Evolutionary conservation across 2,888 invertebrate species (phyloP).

Genomic region (Schizotus pectinicornis): DNA sequence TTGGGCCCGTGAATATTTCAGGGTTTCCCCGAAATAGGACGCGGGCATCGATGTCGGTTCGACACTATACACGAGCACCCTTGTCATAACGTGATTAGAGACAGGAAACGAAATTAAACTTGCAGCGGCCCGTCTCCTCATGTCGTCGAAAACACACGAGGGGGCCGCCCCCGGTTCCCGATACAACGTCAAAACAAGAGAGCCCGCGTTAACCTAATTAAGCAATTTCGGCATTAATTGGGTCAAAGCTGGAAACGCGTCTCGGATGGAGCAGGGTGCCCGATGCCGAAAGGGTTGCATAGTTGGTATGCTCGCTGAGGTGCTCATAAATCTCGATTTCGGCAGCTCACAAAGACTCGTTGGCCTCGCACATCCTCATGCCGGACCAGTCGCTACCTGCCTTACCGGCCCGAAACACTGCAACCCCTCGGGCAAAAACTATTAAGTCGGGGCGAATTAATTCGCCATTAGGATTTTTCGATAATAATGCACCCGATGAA

Average conservation of each 20-base stretch:
- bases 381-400: slow-evolving; percentile 32
- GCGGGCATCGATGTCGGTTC: slow-evolving; percentile 18
- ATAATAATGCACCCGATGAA: slow-evolving; percentile 32
- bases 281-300: slow-evolving; percentile 31
- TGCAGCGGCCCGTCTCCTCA: slow-evolving; percentile 7
- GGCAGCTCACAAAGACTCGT: slow-evolving; percentile 45
- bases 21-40: no score
- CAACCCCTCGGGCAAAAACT: slow-evolving; percentile 34
- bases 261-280: no score
- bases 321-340: slow-evolving; percentile 45
- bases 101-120: slow-evolving; percentile 16
- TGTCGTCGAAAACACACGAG: slow-evolving; percentile 8
- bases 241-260: slow-evolving; percentile 31
- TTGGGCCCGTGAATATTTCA: no score
- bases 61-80: slow-evolving; percentile 10
- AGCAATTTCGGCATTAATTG: slow-evolving; percentile 38
- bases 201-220: slow-evolving; percentile 34
- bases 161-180: slow-evolving; percentile 9
- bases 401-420: slow-evolving; percentile 25
- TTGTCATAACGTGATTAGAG: slow-evolving; percentile 24
- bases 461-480: slow-evolving; percentile 35
- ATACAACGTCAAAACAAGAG: slow-evolving; percentile 19
- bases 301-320: slow-evolving; percentile 41
- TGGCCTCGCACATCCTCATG: slow-evolving; percentile 39
- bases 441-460: slow-evolving; percentile 31